Evolutionary conservation across 2,113 vertebrate species (phyloP).

Genomic region (Poecile atricapillus): DNA sequence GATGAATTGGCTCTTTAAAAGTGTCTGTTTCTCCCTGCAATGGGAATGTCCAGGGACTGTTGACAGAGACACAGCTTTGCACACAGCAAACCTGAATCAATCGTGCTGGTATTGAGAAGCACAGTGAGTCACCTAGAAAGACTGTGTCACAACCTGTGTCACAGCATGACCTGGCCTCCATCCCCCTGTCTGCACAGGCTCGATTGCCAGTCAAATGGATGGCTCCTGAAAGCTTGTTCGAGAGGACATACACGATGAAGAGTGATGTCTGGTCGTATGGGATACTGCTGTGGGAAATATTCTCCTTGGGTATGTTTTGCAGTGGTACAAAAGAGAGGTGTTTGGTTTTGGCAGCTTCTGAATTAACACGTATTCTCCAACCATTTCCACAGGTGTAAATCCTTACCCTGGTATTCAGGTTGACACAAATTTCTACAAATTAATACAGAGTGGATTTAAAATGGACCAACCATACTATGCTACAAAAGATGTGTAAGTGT

Average conservation of each 20-base stretch:
- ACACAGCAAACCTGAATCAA: not conserved
- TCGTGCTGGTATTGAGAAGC: not conserved
- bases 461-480: constrained; percentile 94
- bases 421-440: constrained; percentile 86
- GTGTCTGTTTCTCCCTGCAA: not conserved
- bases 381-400: constrained; percentile 81
- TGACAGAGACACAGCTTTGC: not conserved
- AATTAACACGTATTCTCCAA: not conserved
- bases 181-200: constrained; percentile 72
- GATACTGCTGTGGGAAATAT: constrained; percentile 97
- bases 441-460: constrained; percentile 90
- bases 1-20: not conserved
- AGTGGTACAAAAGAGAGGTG: fast-evolving
- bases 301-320: constrained; percentile 85
- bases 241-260: constrained; percentile 91
- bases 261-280: constrained; percentile 97
- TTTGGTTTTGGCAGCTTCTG: not conserved
- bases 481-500: constrained; percentile 83
- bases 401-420: constrained; percentile 95
- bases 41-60: not conserved
- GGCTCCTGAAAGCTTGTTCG: constrained; percentile 94
- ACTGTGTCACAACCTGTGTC: not conserved
- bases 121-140: not conserved
- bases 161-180: not conserved
- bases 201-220: constrained; percentile 97